Base-by-base conservation (phyloP, 2,113 vertebrate genomes). In the Istiophorus platypterus region DNA sequence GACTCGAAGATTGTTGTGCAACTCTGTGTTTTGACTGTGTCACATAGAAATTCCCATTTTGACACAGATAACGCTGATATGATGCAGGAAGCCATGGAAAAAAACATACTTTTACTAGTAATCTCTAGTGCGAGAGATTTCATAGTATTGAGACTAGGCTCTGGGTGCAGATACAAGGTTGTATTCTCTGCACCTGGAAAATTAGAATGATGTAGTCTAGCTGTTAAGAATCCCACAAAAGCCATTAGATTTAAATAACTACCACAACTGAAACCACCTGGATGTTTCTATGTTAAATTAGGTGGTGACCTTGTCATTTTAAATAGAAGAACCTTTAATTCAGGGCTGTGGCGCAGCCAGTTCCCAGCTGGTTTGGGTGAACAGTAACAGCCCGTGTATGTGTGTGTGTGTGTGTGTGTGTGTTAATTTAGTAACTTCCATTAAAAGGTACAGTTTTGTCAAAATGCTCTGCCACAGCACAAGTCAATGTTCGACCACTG, bases 361-460 rank as follows among this genome's bases (percentile, higher is more conserved):
- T 58, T 52, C 18, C 14, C 41, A 3, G 54, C 0, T 8, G 49
- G n/a, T 47, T 31, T 18, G 14, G 31, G 13, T 75, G 22, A 20
- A 29, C 20, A 8, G 57, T 66, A 56, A 49, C 37, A 56, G 8
- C 10, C 17, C 47, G 29, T 34, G 31, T 34, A 6, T 34, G 31
- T 34, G 31, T 34, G 31, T 34, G 31, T 34, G 31, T 34, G 31
- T 34, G 31, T 34, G 24, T 22, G 22, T 41, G 22, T 63, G 18
- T 54, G 22, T 58, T 62, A 17, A 29, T 20, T 59, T 67, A 37
- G 72, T 90, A 41, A 74, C 79, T 71, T 24, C 12, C 27, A 72
- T 75, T 37, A 65, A 63, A 65, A 65, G 5, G 72, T 70, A 52
- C 49, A 61, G 1, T 34, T 81, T 69, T 57, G 27, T 52, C 31